Percentiles rank a stretch among this genome's conserved stretches.
phyloP scores from a whole-genome alignment of 2,113 vertebrate species.

The Anser brachyrhynchus region DNA sequence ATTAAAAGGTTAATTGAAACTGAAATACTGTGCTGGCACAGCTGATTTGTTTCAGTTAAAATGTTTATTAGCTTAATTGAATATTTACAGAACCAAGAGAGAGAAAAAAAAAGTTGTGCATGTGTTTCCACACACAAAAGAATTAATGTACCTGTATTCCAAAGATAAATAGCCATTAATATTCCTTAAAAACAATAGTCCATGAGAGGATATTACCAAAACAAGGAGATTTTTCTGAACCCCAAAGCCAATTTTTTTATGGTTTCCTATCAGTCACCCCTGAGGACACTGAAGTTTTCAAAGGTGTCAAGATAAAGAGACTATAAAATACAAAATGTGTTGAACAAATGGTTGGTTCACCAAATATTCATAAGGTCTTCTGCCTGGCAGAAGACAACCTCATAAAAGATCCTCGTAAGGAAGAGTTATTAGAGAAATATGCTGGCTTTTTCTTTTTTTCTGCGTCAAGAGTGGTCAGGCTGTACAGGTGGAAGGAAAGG shows the following conservation, averaged over 20 bases:
- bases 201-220: neutral
- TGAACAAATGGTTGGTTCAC: neutral
- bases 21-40: conserved; percentile 5
- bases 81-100: conserved; percentile 35
- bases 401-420: neutral
- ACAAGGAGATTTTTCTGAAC: neutral
- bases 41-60: conserved; percentile 51
- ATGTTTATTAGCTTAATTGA: conserved; percentile 46
- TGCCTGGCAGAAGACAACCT: neutral
- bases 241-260: neutral
- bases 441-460: neutral
- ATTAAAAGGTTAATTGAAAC: conserved; percentile 64
- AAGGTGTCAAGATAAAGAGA: neutral
- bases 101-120: neutral
- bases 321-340: rapidly evolving
- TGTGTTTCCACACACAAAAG: neutral
- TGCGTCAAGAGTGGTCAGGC: neutral
- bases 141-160: neutral
- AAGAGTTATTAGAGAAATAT: neutral
- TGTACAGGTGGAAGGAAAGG: neutral
- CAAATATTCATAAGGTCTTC: neutral
- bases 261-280: neutral
- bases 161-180: neutral
- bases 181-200: neutral
- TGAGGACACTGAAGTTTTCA: neutral